These are phyloP conservation scores for Clostera curtula DNA, from an alignment of 2,888 invertebrate genomes.

Conservation along the genomic window DNA sequence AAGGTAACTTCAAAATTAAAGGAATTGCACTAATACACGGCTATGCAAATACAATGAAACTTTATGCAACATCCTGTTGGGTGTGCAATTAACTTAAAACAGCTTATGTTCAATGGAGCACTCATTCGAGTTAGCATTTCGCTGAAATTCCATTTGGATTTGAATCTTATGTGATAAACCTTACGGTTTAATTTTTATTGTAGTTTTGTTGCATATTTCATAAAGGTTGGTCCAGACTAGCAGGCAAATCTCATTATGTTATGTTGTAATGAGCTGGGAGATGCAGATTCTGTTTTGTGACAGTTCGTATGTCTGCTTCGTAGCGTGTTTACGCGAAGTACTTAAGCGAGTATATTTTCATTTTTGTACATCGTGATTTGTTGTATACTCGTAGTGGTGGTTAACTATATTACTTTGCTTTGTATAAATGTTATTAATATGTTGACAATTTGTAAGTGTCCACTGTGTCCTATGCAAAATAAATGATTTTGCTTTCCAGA, in stretches of 20 bases:
- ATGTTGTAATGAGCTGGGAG: slow-evolving; percentile 38
- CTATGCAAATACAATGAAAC: slow-evolving; percentile 7
- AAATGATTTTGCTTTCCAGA: too few relatives aligned
- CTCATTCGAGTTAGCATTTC: slow-evolving; percentile 6
- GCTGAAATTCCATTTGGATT: slow-evolving; percentile 5
- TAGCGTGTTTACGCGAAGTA: slow-evolving; percentile 12
- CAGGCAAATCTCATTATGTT: slow-evolving; percentile 40
- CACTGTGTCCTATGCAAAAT: too few relatives aligned
- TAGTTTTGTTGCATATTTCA: slow-evolving; percentile 20
- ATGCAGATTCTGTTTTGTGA: slow-evolving; percentile 39
- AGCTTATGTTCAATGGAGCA: slow-evolving; percentile 14
- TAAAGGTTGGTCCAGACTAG: slow-evolving; percentile 28
- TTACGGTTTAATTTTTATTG: slow-evolving; percentile 17
- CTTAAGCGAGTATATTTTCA: not conserved
- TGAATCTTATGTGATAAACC: slow-evolving; percentile 5
- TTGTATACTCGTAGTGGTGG: too few relatives aligned
- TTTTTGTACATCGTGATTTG: too few relatives aligned
- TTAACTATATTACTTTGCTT: too few relatives aligned
- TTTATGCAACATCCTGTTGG: slow-evolving; percentile 8
- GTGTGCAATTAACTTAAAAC: slow-evolving; percentile 16
- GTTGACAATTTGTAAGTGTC: too few relatives aligned
- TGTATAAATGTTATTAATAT: too few relatives aligned
- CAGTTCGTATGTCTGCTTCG: slow-evolving; percentile 27
- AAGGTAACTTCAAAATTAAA: not conserved
- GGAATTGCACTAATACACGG: not conserved